These are phyloP conservation scores for Lophius americanus DNA, from an alignment of 2,797 vertebrate species.

Conservation along the genomic window DNA sequence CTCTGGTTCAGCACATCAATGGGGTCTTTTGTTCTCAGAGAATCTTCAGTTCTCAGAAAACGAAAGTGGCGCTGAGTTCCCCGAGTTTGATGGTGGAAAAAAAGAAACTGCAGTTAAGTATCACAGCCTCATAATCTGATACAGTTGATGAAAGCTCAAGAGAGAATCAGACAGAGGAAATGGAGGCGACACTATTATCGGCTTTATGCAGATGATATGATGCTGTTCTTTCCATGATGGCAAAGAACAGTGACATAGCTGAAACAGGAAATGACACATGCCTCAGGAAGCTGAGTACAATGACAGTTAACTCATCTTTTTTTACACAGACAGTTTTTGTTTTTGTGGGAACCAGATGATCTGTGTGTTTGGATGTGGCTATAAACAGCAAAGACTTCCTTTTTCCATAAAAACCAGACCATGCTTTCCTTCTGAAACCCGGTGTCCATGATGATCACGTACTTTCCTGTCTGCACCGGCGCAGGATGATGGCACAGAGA, in stretches of 20 bases:
- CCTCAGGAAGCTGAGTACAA: constrained; percentile 76
- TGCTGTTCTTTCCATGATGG: constrained; percentile 42
- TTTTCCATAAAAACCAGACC: constrained; percentile 66
- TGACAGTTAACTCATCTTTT: constrained; percentile 70
- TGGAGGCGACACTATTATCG: constrained; percentile 7
- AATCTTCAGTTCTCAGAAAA: constrained; percentile 49
- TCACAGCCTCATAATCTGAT: constrained; percentile 12
- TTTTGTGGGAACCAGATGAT: constrained; percentile 67
- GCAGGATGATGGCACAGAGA: constrained; percentile 33
- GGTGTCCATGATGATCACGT: constrained; percentile 21
- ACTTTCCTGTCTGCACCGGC: constrained; percentile 31
- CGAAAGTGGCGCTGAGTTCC: constrained; percentile 9
- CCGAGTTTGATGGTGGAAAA: constrained; percentile 20
- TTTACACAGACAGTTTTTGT: constrained; percentile 56
- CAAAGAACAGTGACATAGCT: constrained; percentile 50
- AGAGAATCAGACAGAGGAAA: constrained; percentile 6
- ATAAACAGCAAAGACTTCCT: constrained; percentile 67
- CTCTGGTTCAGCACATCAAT: constrained; percentile 56
- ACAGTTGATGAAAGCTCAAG: neutral
- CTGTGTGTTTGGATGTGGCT: constrained; percentile 55
- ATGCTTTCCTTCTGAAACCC: constrained; percentile 39
- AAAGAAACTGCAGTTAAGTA: constrained; percentile 21
- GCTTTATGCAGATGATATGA: constrained; percentile 28
- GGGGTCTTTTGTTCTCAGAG: constrained; percentile 49
- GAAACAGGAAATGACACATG: constrained; percentile 69